A percentile compares a stretch with the other conserved stretches of the same genome.
Conservation (phyloP, 2,888 invertebrate genomes). For the Odontomyia ornata region DNA sequence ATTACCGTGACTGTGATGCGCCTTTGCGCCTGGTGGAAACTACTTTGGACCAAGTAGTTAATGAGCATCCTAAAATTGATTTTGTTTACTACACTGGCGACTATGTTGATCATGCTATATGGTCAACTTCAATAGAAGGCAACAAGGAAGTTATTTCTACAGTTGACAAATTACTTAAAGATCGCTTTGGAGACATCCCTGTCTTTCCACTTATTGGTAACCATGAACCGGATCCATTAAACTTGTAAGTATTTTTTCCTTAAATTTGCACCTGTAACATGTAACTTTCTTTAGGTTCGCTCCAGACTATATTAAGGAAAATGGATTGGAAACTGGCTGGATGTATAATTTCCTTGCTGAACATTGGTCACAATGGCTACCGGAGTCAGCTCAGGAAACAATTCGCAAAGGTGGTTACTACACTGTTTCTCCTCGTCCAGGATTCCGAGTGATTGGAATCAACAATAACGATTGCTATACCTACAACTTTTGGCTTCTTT, state of each 20-base stretch:
- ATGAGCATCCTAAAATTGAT: slow-evolving; percentile 70
- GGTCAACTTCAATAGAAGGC: slow-evolving; percentile 77
- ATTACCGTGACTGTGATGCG: slow-evolving; percentile 79
- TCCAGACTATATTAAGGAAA: slow-evolving; percentile 65
- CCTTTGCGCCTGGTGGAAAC: slow-evolving; percentile 76
- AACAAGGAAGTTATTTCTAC: slow-evolving; percentile 70
- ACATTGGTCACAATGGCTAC: slow-evolving; percentile 77
- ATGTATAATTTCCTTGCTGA: slow-evolving; percentile 76
- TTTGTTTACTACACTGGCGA: slow-evolving; percentile 87
- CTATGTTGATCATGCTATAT: slow-evolving; percentile 85
- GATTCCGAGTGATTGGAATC: slow-evolving; percentile 78
- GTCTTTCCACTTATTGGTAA: slow-evolving; percentile 81
- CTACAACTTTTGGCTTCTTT: slow-evolving; percentile 71
- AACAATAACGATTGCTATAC: slow-evolving; percentile 80
- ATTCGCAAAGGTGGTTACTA: slow-evolving; percentile 80
- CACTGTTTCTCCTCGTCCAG: slow-evolving; percentile 72
- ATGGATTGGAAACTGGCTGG: slow-evolving; percentile 73
- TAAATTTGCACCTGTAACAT: too few species aligned
- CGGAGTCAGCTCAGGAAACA: slow-evolving; percentile 68
- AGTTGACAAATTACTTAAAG: slow-evolving; percentile 66
- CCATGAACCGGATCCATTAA: slow-evolving; percentile 84
- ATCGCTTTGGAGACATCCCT: slow-evolving; percentile 70
- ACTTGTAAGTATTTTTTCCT: slow-evolving; percentile 73
- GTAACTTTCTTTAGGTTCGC: slow-evolving; percentile 70
- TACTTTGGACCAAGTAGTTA: slow-evolving; percentile 70